Evolutionary conservation across 2,888 invertebrate genomes (phyloP).

Genomic region (Drosophila aldrichi): DNA sequence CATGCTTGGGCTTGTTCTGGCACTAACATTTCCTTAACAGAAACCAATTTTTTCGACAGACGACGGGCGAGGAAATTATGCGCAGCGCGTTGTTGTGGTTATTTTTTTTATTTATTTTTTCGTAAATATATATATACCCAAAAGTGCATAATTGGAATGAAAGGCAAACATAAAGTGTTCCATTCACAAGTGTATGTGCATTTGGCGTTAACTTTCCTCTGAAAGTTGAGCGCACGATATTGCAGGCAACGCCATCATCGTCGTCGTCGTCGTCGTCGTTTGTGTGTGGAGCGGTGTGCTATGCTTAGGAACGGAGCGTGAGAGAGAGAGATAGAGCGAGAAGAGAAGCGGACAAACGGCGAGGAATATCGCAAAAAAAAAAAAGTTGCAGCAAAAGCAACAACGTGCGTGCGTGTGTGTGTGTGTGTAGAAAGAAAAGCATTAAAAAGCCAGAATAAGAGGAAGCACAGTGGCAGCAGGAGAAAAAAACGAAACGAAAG

Average conservation of each 20-base stretch:
- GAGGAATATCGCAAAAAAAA: slow-evolving; percentile 60
- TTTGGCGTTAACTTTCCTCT: slow-evolving; percentile 35
- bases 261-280: slow-evolving; percentile 13
- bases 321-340: not conserved
- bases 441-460: slow-evolving; percentile 50
- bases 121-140: slow-evolving; percentile 58
- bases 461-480: slow-evolving; percentile 29
- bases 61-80: slow-evolving; percentile 66
- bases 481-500: slow-evolving; percentile 34
- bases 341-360: slow-evolving; percentile 25
- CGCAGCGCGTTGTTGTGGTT: slow-evolving; percentile 69
- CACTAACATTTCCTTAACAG: slow-evolving; percentile 42
- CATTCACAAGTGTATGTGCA: slow-evolving; percentile 40
- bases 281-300: slow-evolving; percentile 19
- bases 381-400: slow-evolving; percentile 56
- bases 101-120: slow-evolving; percentile 73
- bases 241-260: slow-evolving; percentile 51
- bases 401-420: slow-evolving; percentile 71
- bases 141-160: slow-evolving; percentile 52
- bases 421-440: slow-evolving; percentile 46
- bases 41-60: slow-evolving; percentile 39
- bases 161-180: slow-evolving; percentile 46
- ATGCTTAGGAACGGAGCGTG: not conserved
- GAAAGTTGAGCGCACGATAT: slow-evolving; percentile 46
- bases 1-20: slow-evolving; percentile 2